These are phyloP conservation scores for Nesogale talazaci DNA, from an alignment of 2,113 vertebrate species.

Conservation along the genomic window DNA sequence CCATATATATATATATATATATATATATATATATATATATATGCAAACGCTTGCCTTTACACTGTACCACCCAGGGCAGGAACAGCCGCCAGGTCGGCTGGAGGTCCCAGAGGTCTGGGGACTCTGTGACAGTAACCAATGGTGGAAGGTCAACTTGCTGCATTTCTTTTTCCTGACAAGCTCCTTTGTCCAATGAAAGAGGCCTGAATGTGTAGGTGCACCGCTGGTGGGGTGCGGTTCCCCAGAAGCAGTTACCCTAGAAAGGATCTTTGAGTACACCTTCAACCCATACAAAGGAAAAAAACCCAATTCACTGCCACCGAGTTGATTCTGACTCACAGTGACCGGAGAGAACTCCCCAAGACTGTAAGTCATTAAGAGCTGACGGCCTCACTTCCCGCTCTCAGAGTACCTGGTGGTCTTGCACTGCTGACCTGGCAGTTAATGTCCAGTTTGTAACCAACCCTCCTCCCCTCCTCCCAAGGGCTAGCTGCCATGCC, in stretches of 20 bases:
- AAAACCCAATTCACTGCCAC: too few relatives aligned
- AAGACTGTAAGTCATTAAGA: too few relatives aligned
- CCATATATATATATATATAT: too few relatives aligned
- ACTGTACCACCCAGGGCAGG: slow-evolving; percentile 76
- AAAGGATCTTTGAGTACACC: slow-evolving; percentile 55
- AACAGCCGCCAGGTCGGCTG: not conserved
- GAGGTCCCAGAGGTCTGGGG: slow-evolving; percentile 37
- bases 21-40: too few relatives aligned
- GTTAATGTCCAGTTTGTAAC: too few relatives aligned
- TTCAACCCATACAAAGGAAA: too few relatives aligned
- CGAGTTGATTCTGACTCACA: too few relatives aligned
- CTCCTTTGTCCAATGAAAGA: slow-evolving; percentile 72
- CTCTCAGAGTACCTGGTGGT: too few relatives aligned
- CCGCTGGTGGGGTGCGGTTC: slow-evolving; percentile 62
- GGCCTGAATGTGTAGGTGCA: slow-evolving; percentile 67
- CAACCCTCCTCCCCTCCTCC: slow-evolving; percentile 73
- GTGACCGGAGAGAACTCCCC: too few relatives aligned
- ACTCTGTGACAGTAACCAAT: slow-evolving; percentile 7
- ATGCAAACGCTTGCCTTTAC: slow-evolving; percentile 86
- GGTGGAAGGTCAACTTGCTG: slow-evolving; percentile 71
- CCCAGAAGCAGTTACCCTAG: slow-evolving; percentile 74
- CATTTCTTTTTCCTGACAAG: slow-evolving; percentile 69
- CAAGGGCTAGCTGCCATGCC: slow-evolving; percentile 68
- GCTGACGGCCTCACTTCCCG: too few relatives aligned
- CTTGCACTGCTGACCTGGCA: too few relatives aligned